Percentiles rank a stretch among this genome's conserved stretches.
These are phyloP conservation scores for Aricia agestis DNA, from an alignment of 1,140 invertebrate species.

Conservation along the genomic window DNA sequence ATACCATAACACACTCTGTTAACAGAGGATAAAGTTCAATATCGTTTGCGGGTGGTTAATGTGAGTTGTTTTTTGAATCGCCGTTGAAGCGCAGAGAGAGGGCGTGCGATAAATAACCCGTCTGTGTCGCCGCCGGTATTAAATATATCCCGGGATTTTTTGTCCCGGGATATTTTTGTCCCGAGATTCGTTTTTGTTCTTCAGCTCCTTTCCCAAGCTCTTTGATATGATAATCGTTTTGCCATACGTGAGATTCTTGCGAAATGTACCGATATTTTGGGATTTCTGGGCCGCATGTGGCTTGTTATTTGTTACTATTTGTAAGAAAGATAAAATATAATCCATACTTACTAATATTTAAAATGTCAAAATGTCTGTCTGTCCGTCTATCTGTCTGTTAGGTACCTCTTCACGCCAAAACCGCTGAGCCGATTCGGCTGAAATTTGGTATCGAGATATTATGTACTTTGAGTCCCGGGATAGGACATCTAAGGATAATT, in stretches of 20 bases:
- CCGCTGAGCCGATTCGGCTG: too few species aligned
- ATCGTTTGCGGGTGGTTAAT: conserved; percentile 31
- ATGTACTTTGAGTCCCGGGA: too few species aligned
- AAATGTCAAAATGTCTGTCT: too few species aligned
- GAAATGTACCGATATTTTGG: background rate
- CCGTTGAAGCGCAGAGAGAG: conserved; percentile 68
- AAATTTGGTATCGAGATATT: too few species aligned
- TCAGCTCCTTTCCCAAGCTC: conserved; percentile 19
- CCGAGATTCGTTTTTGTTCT: conserved; percentile 45
- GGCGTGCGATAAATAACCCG: conserved; percentile 75
- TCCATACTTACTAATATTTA: too few species aligned
- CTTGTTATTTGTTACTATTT: background rate
- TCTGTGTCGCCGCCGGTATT: conserved; percentile 71
- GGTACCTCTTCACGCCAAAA: too few species aligned
- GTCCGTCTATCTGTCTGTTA: too few species aligned
- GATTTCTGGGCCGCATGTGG: background rate
- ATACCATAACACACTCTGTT: conserved; percentile 43
- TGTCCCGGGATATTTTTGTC: conserved; percentile 49
- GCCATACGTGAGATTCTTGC: conserved; percentile 1
- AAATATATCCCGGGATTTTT: conserved; percentile 69
- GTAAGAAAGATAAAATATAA: too few species aligned
- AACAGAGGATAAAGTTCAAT: conserved; percentile 38
- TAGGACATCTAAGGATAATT: too few species aligned
- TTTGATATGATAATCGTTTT: conserved; percentile 9
- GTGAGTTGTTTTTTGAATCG: conserved; percentile 56